phyloP scores from a whole-genome alignment of 2,113 vertebrate genomes.

The Motacilla alba region DNA sequence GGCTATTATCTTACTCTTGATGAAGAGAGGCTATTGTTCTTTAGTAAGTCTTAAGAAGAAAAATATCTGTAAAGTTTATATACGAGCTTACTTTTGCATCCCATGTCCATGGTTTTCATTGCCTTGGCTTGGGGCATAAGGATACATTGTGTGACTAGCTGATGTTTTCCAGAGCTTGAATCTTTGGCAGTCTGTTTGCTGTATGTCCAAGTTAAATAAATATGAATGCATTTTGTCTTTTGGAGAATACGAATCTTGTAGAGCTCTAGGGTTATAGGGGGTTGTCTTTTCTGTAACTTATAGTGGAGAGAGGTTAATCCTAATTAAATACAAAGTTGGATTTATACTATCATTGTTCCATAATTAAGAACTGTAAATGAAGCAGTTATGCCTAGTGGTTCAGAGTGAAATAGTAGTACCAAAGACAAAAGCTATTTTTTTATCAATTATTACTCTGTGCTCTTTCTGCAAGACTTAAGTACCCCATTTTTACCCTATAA shows the following conservation, averaged over 20 bases:
- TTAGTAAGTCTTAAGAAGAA: not conserved
- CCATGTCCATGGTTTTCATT: not conserved
- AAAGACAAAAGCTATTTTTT: not conserved
- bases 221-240: constrained; percentile 50
- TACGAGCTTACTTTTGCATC: not conserved
- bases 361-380: not conserved
- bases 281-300: constrained; percentile 33
- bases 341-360: not conserved
- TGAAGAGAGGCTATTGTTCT: not conserved
- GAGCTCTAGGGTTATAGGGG: not conserved
- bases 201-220: constrained; percentile 40
- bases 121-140: not conserved
- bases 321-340: constrained; percentile 30
- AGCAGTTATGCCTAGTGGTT: not conserved
- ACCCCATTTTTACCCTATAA: not conserved
- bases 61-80: not conserved
- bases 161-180: constrained; percentile 40
- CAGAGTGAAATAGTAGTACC: not conserved
- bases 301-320: not conserved
- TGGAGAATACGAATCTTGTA: constrained; percentile 37
- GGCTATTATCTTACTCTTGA: not conserved
- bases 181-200: constrained; percentile 33
- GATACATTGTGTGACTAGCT: not conserved
- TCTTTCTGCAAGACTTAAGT: not conserved
- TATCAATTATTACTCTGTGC: not conserved